phyloP scores from a whole-genome alignment of 2,797 vertebrate species.

The Onychomys arenicola region DNA sequence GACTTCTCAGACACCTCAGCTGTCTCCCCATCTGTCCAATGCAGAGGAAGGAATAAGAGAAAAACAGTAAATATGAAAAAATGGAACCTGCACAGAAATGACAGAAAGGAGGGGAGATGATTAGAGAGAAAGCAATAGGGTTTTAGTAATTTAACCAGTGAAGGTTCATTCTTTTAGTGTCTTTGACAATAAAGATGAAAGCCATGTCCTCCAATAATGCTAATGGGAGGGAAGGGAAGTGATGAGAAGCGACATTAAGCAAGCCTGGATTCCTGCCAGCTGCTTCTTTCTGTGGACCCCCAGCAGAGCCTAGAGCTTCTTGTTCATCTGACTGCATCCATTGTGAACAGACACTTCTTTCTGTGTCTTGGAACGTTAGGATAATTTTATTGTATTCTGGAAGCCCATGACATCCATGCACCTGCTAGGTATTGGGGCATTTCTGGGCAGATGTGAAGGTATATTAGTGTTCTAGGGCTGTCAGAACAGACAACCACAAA shows the following conservation, averaged over 20 bases:
- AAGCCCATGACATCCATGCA: not conserved
- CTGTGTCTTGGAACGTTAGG: conserved; percentile 21
- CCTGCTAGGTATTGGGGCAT: not conserved
- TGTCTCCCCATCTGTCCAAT: conserved; percentile 45
- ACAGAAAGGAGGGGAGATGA: not conserved
- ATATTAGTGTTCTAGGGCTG: conserved; percentile 1
- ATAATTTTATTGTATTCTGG: conserved; percentile 24
- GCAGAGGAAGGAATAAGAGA: not conserved
- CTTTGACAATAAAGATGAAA: conserved; percentile 56
- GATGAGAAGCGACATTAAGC: not conserved
- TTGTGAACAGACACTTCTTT: not conserved
- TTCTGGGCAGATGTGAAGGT: not conserved
- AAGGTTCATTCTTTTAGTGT: conserved; percentile 25
- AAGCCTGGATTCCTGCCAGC: conserved; percentile 5
- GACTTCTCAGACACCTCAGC: conserved; percentile 51
- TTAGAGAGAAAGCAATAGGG: not conserved
- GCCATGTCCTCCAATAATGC: not conserved
- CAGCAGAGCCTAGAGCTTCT: not conserved
- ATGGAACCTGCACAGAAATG: not conserved
- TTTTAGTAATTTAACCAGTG: conserved; percentile 50
- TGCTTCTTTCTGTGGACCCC: not conserved
- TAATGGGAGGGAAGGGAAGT: conserved; percentile 42
- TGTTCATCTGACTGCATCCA: not conserved
- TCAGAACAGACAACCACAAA: not conserved
- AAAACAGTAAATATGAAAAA: conserved; percentile 25